Percentiles rank a stretch among this genome's conserved stretches.
These are phyloP conservation scores for Tenrec ecaudatus DNA, from an alignment of 2,113 vertebrate species.

Conservation along the genomic window DNA sequence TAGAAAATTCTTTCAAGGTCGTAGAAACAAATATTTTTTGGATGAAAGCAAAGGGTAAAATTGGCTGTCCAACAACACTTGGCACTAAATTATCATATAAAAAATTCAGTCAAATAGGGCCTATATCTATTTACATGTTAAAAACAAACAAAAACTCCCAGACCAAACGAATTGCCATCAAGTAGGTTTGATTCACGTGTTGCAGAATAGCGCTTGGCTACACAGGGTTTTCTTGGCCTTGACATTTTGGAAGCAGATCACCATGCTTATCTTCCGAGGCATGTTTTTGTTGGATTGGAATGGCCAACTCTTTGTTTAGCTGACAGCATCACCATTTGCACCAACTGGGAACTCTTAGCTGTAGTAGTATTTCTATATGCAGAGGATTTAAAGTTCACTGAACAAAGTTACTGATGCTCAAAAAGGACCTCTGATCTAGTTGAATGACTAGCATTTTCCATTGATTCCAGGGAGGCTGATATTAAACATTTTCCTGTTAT, in stretches of 20 bases:
- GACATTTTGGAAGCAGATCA: too few relatives aligned
- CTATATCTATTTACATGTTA: background rate
- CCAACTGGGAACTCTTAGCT: too few relatives aligned
- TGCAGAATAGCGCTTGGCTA: too few relatives aligned
- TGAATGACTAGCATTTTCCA: slow-evolving; percentile 10
- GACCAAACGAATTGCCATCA: too few relatives aligned
- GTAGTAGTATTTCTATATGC: background rate
- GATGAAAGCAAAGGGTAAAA: slow-evolving; percentile 3
- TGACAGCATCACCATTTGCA: too few relatives aligned
- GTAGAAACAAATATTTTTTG: slow-evolving; percentile 19
- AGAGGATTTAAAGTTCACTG: background rate
- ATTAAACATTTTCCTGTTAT: background rate
- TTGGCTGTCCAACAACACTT: background rate
- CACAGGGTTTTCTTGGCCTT: too few relatives aligned
- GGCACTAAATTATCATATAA: background rate
- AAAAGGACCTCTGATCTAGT: background rate
- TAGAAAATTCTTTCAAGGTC: slow-evolving; percentile 30
- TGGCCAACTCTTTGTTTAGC: too few relatives aligned
- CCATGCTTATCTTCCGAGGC: too few relatives aligned
- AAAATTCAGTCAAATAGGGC: background rate
- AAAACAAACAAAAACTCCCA: too few relatives aligned
- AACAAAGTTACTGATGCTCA: background rate
- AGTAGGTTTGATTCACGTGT: background rate
- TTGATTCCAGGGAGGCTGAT: background rate
- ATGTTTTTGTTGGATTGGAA: too few relatives aligned